Conservation (phyloP, 2,797 vertebrate species). For the Echiichthys vipera region DNA sequence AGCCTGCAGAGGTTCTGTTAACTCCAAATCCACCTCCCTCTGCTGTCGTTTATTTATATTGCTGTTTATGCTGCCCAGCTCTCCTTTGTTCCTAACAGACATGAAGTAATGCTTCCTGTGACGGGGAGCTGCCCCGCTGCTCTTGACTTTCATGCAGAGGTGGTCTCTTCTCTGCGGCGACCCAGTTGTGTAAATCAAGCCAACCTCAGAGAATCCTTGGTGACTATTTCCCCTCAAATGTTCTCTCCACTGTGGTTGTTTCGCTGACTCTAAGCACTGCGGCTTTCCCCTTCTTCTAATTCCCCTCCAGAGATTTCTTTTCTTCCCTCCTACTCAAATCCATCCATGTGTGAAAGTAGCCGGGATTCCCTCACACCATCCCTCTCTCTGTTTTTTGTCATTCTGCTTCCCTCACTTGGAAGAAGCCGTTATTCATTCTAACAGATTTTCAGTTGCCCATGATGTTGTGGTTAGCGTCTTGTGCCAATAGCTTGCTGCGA, state of each 20-base stretch:
- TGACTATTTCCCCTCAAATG: slow-evolving; percentile 29
- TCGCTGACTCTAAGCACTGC: slow-evolving; percentile 29
- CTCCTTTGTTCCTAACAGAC: slow-evolving; percentile 47
- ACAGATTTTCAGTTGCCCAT: slow-evolving; percentile 21
- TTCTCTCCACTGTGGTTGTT: slow-evolving; percentile 52
- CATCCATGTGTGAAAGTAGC: slow-evolving; percentile 39
- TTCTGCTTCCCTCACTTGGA: slow-evolving; percentile 9
- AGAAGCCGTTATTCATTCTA: slow-evolving; percentile 11
- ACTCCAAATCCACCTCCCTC: slow-evolving; percentile 48
- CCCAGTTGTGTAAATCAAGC: slow-evolving; percentile 53
- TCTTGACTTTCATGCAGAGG: slow-evolving; percentile 28
- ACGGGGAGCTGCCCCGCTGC: slow-evolving; percentile 14
- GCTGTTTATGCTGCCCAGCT: slow-evolving; percentile 42
- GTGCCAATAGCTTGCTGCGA: slow-evolving; percentile 23
- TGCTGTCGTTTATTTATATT: slow-evolving; percentile 44
- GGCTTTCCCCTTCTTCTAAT: slow-evolving; percentile 24
- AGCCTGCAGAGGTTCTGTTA: slow-evolving; percentile 32
- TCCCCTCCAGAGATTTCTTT: slow-evolving; percentile 1
- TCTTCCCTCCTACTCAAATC: slow-evolving; percentile 13
- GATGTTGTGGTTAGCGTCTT: slow-evolving; percentile 25
- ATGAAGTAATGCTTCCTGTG: slow-evolving; percentile 64
- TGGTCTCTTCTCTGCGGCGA: slow-evolving; percentile 24
- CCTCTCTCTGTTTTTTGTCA: neutral
- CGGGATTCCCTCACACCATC: slow-evolving; percentile 55
- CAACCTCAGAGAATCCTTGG: slow-evolving; percentile 36